Evolutionary conservation across 2,113 vertebrate species (phyloP), one percentile per base, ranked within the genome.

Genomic region (Halcyon malimbica): DNA sequence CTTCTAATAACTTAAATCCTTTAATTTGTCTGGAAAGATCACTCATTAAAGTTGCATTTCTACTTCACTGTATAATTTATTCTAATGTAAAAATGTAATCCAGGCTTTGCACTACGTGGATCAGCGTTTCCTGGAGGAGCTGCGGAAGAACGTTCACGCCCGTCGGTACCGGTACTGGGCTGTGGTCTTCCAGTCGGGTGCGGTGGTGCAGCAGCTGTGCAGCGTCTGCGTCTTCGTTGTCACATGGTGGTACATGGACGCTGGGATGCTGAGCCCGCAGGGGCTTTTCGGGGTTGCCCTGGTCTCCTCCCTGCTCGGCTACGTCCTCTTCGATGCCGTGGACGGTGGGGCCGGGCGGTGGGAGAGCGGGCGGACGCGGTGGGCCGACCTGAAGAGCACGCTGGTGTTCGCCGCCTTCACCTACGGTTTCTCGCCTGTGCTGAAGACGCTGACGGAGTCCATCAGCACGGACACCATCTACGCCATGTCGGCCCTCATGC

Each of bases 401-500:
- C 71, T 99, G 18, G 98, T 99, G 85, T 99, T 99, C 63, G 67
- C 98, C 7, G 98, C 99, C 13, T 99, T 99, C 96, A 99, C 99
- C 1, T 99, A 99, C 1, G 99, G 99, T 16, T 99, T 99, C 93
- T 99, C 99, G 0, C 99, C 99, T 0, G 98, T 99, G 67, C 97
- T 99, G 41, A 99, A 99, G 97, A 99, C 99, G 2, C 96, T 99
- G 68, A 99, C 99, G 0, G 99, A 99, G 93, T 99, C 99, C 1
- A 98, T 99, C 94, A 99, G 99, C 94, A 99, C 99, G 0, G 99
- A 99, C 97, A 99, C 99, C 1, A 99, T 99, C 94, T 99, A 99
- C 0, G 99, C 99, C 96, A 99, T 99, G 99, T 98, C 99, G 0
- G 98, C 98, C 8, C 93, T 99, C 56, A 99, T 99, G 99, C 98